Percentiles rank a stretch among this genome's conserved stretches.
Evolutionary conservation across 2,797 vertebrate species (phyloP).

Genomic region (Pipistrellus pipistrellus): DNA sequence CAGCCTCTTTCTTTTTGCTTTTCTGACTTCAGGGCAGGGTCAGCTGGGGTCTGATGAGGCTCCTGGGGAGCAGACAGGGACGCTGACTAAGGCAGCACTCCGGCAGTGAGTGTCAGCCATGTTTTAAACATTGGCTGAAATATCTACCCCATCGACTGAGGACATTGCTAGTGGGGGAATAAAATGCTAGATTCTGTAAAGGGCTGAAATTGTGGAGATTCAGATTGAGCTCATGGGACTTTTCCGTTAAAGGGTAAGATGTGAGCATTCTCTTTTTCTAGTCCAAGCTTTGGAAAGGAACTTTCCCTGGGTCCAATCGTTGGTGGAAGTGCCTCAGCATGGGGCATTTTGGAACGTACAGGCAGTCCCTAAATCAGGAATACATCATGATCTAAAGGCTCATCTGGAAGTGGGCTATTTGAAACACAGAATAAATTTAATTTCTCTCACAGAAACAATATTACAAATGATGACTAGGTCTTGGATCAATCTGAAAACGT

Average conservation of each 20-base stretch:
- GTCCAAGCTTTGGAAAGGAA: background rate
- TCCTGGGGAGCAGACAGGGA: background rate
- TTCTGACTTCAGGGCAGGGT: background rate
- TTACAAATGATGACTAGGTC: background rate
- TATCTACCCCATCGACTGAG: background rate
- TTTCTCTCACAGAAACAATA: slow-evolving; percentile 1
- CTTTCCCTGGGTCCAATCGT: background rate
- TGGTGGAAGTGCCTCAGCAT: background rate
- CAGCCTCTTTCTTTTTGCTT: background rate
- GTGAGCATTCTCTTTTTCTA: background rate
- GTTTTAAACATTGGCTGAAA: background rate
- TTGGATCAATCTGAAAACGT: background rate
- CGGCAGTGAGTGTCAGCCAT: background rate
- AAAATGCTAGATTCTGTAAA: background rate
- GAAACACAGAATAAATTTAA: background rate
- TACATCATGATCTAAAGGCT: background rate
- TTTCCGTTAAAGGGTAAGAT: background rate
- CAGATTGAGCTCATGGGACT: background rate
- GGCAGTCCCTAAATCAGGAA: background rate
- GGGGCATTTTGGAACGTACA: background rate
- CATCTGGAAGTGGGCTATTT: background rate
- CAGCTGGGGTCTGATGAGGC: background rate
- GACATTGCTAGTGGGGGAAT: background rate
- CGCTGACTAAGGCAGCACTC: background rate
- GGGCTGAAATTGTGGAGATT: background rate